Evolutionary conservation across 2,113 vertebrate species (phyloP).

Genomic region (Tiliqua scincoides): DNA sequence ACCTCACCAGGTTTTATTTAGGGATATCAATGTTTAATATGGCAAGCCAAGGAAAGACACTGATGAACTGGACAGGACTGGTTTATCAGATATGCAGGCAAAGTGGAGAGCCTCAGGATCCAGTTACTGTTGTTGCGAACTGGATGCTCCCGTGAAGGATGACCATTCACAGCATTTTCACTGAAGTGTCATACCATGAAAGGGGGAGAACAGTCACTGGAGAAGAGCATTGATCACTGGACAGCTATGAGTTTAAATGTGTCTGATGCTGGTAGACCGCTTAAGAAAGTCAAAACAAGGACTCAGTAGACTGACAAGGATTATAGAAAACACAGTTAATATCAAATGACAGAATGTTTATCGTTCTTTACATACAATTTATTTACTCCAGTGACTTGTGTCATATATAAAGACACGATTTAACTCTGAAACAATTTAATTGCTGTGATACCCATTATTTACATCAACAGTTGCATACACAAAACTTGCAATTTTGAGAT

Average conservation of each 20-base stretch:
- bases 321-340: not conserved
- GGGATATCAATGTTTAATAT: too few species aligned
- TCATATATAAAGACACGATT: not conserved
- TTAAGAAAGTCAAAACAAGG: not conserved
- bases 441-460: not conserved
- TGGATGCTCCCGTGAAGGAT: not conserved
- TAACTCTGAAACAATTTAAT: not conserved
- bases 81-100: not conserved
- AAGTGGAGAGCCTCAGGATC: not conserved
- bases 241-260: not conserved
- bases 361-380: not conserved
- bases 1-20: not conserved
- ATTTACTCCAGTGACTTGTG: not conserved
- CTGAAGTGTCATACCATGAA: not conserved
- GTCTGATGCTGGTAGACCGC: not conserved
- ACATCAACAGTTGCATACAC: not conserved
- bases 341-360: not conserved
- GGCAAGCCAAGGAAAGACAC: too few species aligned
- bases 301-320: not conserved
- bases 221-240: not conserved
- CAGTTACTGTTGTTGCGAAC: not conserved
- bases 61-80: not conserved
- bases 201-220: not conserved
- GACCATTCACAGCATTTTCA: not conserved
- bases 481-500: fast-evolving